Evolutionary conservation across 2,888 invertebrate genomes (phyloP).

Genomic region (Polyommatus icarus): DNA sequence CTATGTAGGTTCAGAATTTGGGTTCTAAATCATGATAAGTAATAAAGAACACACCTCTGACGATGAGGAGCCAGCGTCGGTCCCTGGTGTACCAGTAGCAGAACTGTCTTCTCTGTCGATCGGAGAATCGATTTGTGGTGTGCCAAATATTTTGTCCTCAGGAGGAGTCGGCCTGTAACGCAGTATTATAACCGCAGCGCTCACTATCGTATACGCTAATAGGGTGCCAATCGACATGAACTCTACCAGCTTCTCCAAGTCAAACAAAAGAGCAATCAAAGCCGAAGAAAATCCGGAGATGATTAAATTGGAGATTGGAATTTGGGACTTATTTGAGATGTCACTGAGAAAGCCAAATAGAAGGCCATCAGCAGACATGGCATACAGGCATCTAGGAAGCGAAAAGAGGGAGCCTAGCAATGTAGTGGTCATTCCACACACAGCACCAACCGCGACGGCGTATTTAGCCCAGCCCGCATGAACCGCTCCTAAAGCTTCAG

Average conservation of each 20-base stretch:
- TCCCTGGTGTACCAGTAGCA: conserved; percentile 81
- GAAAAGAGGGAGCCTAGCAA: conserved; percentile 92
- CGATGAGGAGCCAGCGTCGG: conserved; percentile 81
- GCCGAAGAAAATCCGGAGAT: conserved; percentile 89
- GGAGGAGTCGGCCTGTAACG: conserved; percentile 85
- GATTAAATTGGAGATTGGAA: conserved; percentile 87
- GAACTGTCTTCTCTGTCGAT: conserved; percentile 82
- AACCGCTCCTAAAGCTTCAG: conserved; percentile 88
- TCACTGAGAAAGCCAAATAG: conserved; percentile 89
- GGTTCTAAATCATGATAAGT: not conserved
- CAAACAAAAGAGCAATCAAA: conserved; percentile 90
- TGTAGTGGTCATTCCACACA: conserved; percentile 96
- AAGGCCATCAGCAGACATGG: conserved; percentile 94
- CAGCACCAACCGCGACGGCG: conserved; percentile 90
- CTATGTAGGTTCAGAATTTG: too few relatives aligned
- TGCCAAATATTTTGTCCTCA: conserved; percentile 71
- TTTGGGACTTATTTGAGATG: conserved; percentile 89
- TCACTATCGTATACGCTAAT: conserved; percentile 94
- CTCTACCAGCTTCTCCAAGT: conserved; percentile 93
- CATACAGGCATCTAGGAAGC: conserved; percentile 91
- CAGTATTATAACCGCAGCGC: conserved; percentile 92
- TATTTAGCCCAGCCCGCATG: conserved; percentile 92
- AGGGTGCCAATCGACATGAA: conserved; percentile 97
- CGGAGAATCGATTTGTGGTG: conserved; percentile 77
- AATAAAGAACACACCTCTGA: conserved; percentile 63